Base-by-base conservation (phyloP, 2,888 invertebrate species). In the Drosophila greeni region DNA sequence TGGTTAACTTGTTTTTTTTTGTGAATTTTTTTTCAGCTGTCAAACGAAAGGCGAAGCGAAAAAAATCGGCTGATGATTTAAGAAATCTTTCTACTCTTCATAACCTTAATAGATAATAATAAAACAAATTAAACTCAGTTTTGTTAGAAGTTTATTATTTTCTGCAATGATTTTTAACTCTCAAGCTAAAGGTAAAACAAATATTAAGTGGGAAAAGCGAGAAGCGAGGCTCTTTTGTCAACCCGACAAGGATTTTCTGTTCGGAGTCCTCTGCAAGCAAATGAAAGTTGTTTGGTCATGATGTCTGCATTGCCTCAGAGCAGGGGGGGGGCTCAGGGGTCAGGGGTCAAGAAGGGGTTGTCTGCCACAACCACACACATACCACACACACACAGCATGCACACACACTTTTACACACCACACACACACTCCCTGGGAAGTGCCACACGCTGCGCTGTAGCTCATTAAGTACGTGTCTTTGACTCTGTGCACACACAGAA, bases 241-340 rank as follows among this genome's bases (percentile, higher is more conserved):
- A 36, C 34, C 58, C 58, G 34, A 54, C 55, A 34, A 37, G 58
- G 56, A 56, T 36, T 59, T 57, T 56, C 58, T n/a, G 36, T 43
- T 24, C 29, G 37, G 36, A 59, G 43, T 59, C 58, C 56, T 58
- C 29, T 56, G 42, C 31, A 55, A 65, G 65, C 65, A 66, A 65
- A 66, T 65, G 55, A 65, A 55, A 66, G 65, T 66, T 66, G 65
- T 66, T 65, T 59, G 66, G 65, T 56, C 66, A 66, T 66, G 66
- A 66, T 66, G 66, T 65, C 66, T 65, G 66, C 66, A 55, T 56
- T 66, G 65, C 56, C 42, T 34, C 12, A 20, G 29, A 49, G 31
- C 31, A 42, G 33, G 23, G 34, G 33, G 26, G 9, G 37, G 36
- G n/a, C n/a, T n/a, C 36, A 36, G 53, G 48, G 34, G 59, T 29